phyloP scores from a whole-genome alignment of 2,888 invertebrate genomes.

The Penaeus monodon region DNA sequence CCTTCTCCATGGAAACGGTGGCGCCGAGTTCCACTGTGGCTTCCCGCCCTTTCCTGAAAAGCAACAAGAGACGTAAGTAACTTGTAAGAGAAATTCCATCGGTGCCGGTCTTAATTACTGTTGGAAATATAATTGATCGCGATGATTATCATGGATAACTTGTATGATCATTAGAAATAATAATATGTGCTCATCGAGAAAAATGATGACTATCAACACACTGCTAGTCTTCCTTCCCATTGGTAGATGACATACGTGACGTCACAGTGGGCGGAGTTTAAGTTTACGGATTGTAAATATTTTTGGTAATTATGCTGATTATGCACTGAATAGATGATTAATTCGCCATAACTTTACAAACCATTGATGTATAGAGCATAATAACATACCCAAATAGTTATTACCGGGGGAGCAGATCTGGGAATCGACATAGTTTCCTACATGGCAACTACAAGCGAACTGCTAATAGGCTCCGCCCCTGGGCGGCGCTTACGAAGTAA shows the following conservation, averaged over 20 bases:
- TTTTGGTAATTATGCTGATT: neutral
- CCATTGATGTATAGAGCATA: too few species aligned
- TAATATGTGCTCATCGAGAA: neutral
- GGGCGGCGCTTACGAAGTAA: conserved; percentile 43
- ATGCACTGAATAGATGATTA: neutral
- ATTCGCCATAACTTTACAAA: too few species aligned
- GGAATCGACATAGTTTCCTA: too few species aligned
- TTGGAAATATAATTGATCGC: neutral
- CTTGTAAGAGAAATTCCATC: too few species aligned
- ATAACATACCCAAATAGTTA: too few species aligned
- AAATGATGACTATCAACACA: conserved; percentile 24
- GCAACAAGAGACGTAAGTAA: too few species aligned
- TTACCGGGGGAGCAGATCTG: too few species aligned
- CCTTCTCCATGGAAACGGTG: conserved; percentile 29
- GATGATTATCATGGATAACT: neutral
- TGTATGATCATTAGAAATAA: neutral
- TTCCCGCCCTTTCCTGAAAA: conserved; percentile 1
- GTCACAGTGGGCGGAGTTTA: conserved; percentile 34
- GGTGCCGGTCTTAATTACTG: too few species aligned
- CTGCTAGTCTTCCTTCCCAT: conserved; percentile 15
- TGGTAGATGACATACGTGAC: conserved; percentile 24
- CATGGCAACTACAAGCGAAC: conserved; percentile 3
- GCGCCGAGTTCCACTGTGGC: neutral
- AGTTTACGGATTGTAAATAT: neutral
- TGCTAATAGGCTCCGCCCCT: conserved; percentile 37